These are phyloP conservation scores for Eugnorisma glareosa DNA, from an alignment of 2,888 invertebrate species.

Conservation along the genomic window DNA sequence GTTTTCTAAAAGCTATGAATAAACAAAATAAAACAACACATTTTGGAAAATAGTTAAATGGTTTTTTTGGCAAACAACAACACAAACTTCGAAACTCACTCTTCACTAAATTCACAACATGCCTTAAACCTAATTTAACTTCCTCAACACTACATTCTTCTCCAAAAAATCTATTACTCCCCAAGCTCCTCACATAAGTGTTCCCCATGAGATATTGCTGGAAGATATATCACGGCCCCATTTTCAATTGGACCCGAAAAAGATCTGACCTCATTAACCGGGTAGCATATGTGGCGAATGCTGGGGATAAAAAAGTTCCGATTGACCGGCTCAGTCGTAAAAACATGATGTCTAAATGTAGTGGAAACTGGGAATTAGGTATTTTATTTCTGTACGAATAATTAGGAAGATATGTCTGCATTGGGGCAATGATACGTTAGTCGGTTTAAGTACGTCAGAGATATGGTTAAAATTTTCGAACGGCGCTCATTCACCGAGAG, in stretches of 20 bases:
- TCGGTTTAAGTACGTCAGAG: not conserved
- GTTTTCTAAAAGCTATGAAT: not conserved
- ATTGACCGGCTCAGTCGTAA: conserved; percentile 61
- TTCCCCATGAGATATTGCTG: conserved; percentile 58
- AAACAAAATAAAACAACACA: not conserved
- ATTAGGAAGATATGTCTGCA: conserved; percentile 1
- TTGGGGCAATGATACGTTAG: not conserved
- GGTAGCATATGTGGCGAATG: conserved; percentile 61
- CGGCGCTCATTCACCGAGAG: not conserved
- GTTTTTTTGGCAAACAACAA: not conserved
- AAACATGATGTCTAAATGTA: conserved; percentile 64
- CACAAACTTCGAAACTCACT: not conserved
- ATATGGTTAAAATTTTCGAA: not conserved
- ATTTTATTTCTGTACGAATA: conserved; percentile 6
- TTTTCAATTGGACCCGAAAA: conserved; percentile 66
- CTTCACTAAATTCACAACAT: conserved; percentile 1
- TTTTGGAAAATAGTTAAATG: not conserved
- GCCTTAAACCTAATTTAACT: conserved; percentile 15
- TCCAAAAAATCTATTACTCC: conserved; percentile 38
- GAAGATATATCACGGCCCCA: conserved; percentile 61
- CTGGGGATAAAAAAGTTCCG: conserved; percentile 57
- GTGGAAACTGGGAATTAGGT: conserved; percentile 20
- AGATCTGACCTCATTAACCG: conserved; percentile 65
- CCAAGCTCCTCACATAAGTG: conserved; percentile 32
- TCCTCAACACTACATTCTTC: conserved; percentile 18